These are phyloP conservation scores for Anhinga anhinga DNA, from an alignment of 2,113 vertebrate genomes.

Conservation along the genomic window DNA sequence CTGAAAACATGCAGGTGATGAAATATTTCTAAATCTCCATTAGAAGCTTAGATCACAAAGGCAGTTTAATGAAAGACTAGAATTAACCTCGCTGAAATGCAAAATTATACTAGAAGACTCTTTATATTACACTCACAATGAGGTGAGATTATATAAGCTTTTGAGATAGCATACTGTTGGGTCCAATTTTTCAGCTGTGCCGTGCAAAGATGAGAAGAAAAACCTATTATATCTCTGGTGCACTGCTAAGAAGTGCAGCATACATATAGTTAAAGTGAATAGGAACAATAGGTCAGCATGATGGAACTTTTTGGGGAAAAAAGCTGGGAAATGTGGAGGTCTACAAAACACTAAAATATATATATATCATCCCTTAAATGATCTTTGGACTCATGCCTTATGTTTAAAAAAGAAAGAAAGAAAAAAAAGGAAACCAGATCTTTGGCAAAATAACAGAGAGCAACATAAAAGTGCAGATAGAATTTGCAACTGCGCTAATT, in stretches of 20 bases:
- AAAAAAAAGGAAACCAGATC: not conserved
- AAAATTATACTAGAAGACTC: slow-evolving; percentile 8
- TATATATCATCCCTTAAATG: not conserved
- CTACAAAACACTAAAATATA: not conserved
- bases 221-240: not conserved
- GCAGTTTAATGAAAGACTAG: slow-evolving; percentile 32
- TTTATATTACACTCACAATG: not conserved
- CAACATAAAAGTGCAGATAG: not conserved
- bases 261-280: slow-evolving; percentile 37
- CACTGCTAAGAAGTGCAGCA: not conserved
- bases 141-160: not conserved
- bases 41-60: slow-evolving; percentile 29
- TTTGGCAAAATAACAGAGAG: not conserved
- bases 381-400: not conserved
- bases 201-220: slow-evolving; percentile 16
- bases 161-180: not conserved
- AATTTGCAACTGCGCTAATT: slow-evolving; percentile 32
- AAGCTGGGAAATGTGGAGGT: not conserved
- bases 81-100: slow-evolving; percentile 37
- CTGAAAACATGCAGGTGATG: not conserved
- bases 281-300: slow-evolving; percentile 21
- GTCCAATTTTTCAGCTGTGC: not conserved
- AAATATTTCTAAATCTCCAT: slow-evolving; percentile 30
- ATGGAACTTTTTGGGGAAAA: not conserved
- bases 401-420: not conserved